Conservation (phyloP, 2,888 invertebrate species). For the Apodemia duryi region DNA sequence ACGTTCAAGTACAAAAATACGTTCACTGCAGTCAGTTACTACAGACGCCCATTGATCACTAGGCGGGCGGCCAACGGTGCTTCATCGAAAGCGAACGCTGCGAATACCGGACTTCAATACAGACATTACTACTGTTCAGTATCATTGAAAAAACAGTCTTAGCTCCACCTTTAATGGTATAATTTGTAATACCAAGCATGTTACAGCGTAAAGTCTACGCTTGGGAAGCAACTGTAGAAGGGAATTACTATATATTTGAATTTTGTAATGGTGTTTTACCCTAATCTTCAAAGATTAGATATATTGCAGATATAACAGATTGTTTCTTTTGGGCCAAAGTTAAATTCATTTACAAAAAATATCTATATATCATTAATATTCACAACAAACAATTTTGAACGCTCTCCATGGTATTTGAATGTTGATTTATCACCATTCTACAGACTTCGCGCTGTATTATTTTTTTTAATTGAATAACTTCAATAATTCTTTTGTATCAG, state of each 20-base stretch:
- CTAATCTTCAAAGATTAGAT: conserved; percentile 42
- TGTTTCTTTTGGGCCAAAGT: conserved; percentile 19
- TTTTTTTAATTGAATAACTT: too few relatives aligned
- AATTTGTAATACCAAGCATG: conserved; percentile 18
- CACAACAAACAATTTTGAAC: too few relatives aligned
- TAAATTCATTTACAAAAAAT: background rate
- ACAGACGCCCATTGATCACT: conserved; percentile 69
- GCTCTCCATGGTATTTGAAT: too few relatives aligned
- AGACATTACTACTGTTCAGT: conserved; percentile 27
- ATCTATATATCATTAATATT: too few relatives aligned
- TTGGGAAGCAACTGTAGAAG: background rate
- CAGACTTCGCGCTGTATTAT: too few relatives aligned
- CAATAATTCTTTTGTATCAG: too few relatives aligned
- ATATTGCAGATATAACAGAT: conserved; percentile 41
- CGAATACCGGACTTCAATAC: conserved; percentile 32
- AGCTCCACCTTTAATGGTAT: conserved; percentile 18
- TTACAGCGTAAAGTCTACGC: conserved; percentile 12
- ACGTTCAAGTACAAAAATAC: conserved; percentile 45
- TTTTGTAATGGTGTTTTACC: conserved; percentile 46
- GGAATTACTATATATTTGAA: conserved; percentile 19
- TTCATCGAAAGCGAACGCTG: conserved; percentile 69
- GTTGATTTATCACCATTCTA: too few relatives aligned
- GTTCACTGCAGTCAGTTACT: conserved; percentile 56
- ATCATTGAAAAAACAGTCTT: conserved; percentile 33
- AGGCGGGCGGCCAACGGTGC: conserved; percentile 42